Conservation (phyloP, 2,797 vertebrate genomes). For the Meriones psammophilus region DNA sequence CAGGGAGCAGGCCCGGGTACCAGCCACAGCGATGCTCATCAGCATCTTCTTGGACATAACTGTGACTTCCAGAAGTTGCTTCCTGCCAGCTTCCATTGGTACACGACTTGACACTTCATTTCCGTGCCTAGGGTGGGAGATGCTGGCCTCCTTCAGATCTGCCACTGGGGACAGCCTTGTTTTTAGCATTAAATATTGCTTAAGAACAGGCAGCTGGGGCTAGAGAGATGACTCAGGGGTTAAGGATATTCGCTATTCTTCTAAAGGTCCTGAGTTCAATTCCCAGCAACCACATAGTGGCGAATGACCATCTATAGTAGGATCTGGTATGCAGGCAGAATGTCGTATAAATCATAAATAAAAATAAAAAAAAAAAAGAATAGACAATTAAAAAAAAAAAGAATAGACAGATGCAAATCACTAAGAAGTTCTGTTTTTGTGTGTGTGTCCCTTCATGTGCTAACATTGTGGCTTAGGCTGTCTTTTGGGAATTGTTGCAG, state of each 20-base stretch:
- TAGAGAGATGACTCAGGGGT: too few species aligned
- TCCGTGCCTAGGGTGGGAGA: neutral
- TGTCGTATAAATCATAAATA: too few species aligned
- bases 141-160: conserved; percentile 37
- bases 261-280: too few species aligned
- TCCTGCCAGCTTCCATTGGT: neutral
- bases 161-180: neutral
- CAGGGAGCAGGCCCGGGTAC: neutral
- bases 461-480: neutral
- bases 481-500: conserved; percentile 59
- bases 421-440: neutral
- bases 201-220: conserved; percentile 13
- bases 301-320: too few species aligned
- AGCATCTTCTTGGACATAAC: neutral
- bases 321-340: too few species aligned
- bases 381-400: neutral
- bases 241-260: too few species aligned
- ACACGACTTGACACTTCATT: neutral
- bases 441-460: neutral
- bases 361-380: neutral
- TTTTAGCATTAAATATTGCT: neutral
- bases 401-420: neutral
- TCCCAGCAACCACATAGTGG: too few species aligned
- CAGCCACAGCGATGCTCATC: neutral
- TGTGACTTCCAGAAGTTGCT: conserved; percentile 27